Evolutionary conservation across 2,797 vertebrate genomes (phyloP).

Genomic region (Neosilurus hyrtlii): DNA sequence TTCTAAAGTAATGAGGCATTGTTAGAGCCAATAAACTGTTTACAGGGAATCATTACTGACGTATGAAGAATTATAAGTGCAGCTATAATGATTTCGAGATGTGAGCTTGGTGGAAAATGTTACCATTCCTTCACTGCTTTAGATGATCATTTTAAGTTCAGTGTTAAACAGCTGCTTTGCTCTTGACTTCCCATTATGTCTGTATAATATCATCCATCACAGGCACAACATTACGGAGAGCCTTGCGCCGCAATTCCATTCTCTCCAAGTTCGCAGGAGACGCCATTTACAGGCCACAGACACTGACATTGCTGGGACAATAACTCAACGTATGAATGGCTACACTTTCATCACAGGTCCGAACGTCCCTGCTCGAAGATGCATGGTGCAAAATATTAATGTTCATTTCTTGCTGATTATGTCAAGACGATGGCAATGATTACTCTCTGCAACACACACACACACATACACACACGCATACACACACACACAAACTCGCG

Average conservation of each 20-base stretch:
- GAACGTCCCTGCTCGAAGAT: slow-evolving; percentile 50
- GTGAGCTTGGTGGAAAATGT: not conserved
- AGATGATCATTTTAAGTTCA: not conserved
- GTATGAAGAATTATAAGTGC: not conserved
- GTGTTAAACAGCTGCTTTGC: slow-evolving; percentile 4
- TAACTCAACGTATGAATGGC: slow-evolving; percentile 42
- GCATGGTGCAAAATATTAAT: slow-evolving; percentile 59
- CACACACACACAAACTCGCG: slow-evolving; percentile 34
- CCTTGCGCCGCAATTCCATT: slow-evolving; percentile 26
- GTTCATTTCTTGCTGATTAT: slow-evolving; percentile 74
- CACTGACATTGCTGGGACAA: slow-evolving; percentile 3
- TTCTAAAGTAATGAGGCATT: not conserved
- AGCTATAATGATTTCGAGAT: not conserved
- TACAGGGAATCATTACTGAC: not conserved
- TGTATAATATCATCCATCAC: slow-evolving; percentile 15
- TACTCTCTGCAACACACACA: slow-evolving; percentile 54
- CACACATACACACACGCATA: slow-evolving; percentile 23
- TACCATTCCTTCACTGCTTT: not conserved
- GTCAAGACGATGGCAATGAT: slow-evolving; percentile 70
- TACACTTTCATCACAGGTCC: slow-evolving; percentile 44
- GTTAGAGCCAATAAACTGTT: not conserved
- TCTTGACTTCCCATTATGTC: not conserved
- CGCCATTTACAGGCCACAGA: slow-evolving; percentile 24
- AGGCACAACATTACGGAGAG: slow-evolving; percentile 26
- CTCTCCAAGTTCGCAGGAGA: slow-evolving; percentile 18